Percentiles rank a stretch among this genome's conserved stretches.
phyloP scores from a whole-genome alignment of 2,113 vertebrate genomes.

The Thryonomys swinderianus region DNA sequence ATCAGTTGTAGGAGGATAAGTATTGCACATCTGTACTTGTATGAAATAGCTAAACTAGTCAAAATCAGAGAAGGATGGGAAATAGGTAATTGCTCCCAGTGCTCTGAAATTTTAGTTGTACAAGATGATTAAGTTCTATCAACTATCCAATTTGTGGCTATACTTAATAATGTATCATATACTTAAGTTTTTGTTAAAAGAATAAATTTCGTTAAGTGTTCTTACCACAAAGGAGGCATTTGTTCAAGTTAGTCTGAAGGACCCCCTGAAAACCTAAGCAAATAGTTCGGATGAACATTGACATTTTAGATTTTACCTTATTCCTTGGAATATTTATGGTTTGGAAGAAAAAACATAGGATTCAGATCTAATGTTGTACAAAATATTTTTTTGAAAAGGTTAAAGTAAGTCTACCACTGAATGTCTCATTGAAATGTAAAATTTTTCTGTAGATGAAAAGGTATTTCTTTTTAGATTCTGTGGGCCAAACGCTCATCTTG shows the following conservation, averaged over 20 bases:
- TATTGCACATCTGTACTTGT: no score
- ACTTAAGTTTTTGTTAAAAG: no score
- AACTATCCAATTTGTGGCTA: no score
- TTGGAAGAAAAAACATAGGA: conserved; percentile 48
- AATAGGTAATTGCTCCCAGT: no score
- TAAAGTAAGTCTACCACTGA: conserved; percentile 32
- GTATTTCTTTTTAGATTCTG: not conserved
- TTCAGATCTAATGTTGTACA: conserved; percentile 40
- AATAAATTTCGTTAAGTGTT: no score
- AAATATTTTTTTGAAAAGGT: conserved; percentile 51
- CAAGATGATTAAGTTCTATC: no score
- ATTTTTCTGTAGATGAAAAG: conserved; percentile 45
- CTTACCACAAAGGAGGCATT: not conserved
- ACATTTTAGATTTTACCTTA: conserved; percentile 21
- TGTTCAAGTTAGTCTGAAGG: not conserved
- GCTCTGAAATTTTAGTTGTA: no score
- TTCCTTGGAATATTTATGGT: conserved; percentile 11
- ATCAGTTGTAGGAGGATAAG: no score
- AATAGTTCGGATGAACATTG: not conserved
- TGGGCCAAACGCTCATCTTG: conserved; percentile 49
- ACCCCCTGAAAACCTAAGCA: not conserved
- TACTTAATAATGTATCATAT: no score
- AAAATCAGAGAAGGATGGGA: no score
- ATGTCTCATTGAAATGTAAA: conserved; percentile 49
- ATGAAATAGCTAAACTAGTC: no score